Evolutionary conservation across 2,113 vertebrate species (phyloP), one percentile per base, ranked within the genome.

Genomic region (Orientallactaga bullata): DNA sequence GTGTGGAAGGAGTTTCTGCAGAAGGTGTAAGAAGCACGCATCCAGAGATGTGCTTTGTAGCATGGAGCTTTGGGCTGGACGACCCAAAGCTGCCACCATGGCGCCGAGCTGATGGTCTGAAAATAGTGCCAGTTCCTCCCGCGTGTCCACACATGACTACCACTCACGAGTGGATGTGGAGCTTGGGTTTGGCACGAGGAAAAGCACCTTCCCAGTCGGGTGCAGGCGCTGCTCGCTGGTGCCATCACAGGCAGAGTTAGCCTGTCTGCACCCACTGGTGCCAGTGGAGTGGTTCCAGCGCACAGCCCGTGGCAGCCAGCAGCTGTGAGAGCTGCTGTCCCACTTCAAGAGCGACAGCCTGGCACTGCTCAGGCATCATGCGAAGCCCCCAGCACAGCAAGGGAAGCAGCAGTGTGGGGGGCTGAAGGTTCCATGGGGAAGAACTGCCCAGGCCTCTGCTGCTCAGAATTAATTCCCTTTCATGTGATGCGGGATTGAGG

Each of bases 21-120:
- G 26, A 0, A 0, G 15, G 28, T 17, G 1, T 10, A 58, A 63
- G 82, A 17, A 61, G 7, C 1, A 0, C 0, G 26, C 0, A 21
- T 16, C 58, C 73, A 60, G 55, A 30, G 37, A 65, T 39, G n/a
- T 6, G 0, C 13, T 32, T 26, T 23, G 21, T 61, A 55, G 47
- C 35, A n/a, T 60, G 35, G 60, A 26, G 55, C n/a, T 35, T 7
- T 24, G 26, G 2, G 39, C 63, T 81, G 15, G 79, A 7, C 4
- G 13, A 7, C 24, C 63, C 58, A 35, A 17, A 81, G 79, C 58
- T 11, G 60, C 24, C 24, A 37, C 35, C 60, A 18, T 47, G 42
- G 42, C 5, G 42, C 5, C 42, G 42, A 8, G 8, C 42, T 5
- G 42, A 47, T 47, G 42, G 42, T 47, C 42, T 47, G 42, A 47